phyloP scores from a whole-genome alignment of 2,888 invertebrate genomes.

The Lochmaea crataegi region DNA sequence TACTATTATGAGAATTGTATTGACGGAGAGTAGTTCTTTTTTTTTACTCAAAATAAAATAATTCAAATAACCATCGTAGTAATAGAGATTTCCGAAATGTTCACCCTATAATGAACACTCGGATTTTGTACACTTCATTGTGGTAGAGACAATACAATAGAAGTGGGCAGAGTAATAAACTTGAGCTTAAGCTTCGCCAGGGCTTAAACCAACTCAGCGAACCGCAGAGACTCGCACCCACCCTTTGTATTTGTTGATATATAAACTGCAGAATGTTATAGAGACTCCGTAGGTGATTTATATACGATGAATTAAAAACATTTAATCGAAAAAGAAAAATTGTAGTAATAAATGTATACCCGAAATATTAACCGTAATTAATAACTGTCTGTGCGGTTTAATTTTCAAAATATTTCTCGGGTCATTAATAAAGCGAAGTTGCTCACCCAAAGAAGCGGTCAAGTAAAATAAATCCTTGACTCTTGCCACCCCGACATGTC shows the following conservation, averaged over 20 bases:
- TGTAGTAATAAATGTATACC: too few species aligned
- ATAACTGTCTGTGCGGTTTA: neutral
- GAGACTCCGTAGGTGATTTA: slow-evolving; percentile 10
- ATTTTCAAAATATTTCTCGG: neutral
- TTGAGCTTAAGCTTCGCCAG: slow-evolving; percentile 39
- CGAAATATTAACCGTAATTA: too few species aligned
- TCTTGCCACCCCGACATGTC: slow-evolving; percentile 22
- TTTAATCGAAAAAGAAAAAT: neutral
- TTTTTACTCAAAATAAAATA: too few species aligned
- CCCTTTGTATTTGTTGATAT: slow-evolving; percentile 38
- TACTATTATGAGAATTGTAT: too few species aligned
- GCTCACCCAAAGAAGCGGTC: neutral
- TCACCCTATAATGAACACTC: slow-evolving; percentile 5
- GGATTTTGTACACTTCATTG: slow-evolving; percentile 22
- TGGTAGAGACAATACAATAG: slow-evolving; percentile 37
- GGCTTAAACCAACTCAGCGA: slow-evolving; percentile 33
- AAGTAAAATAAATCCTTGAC: slow-evolving; percentile 33
- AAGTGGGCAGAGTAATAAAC: slow-evolving; percentile 43
- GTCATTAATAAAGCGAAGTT: neutral
- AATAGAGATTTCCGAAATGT: neutral
- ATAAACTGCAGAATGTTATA: slow-evolving; percentile 39
- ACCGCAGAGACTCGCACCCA: slow-evolving; percentile 41
- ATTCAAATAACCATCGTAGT: too few species aligned
- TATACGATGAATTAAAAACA: neutral
- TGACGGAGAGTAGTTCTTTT: too few species aligned